Conservation (phyloP, 2,113 vertebrate genomes). For the Oxyruncus cristatus region DNA sequence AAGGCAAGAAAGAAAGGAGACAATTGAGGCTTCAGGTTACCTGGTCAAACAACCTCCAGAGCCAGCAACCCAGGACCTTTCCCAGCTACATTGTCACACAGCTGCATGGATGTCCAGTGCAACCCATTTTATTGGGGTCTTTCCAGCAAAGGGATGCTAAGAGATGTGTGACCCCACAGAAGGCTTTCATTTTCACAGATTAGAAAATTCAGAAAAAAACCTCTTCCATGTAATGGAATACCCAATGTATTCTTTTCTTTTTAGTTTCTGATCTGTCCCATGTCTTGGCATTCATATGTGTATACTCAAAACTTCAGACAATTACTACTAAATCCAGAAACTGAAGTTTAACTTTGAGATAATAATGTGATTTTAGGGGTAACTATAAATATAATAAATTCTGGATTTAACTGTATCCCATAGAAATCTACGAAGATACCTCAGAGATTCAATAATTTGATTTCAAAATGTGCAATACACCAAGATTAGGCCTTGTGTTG, state of each 20-base stretch:
- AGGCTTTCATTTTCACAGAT: background rate
- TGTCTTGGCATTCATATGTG: background rate
- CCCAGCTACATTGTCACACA: fast-evolving
- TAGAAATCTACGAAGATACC: background rate
- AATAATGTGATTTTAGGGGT: background rate
- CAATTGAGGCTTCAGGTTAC: background rate
- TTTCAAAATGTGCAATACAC: background rate
- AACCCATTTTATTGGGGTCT: fast-evolving
- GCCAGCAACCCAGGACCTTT: background rate
- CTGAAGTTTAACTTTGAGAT: background rate
- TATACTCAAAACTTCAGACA: background rate
- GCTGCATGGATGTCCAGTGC: fast-evolving
- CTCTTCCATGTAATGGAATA: background rate
- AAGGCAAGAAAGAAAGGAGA: background rate
- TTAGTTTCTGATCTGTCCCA: background rate
- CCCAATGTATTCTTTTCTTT: background rate
- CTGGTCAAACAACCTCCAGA: fast-evolving
- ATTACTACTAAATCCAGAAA: background rate
- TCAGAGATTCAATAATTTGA: background rate
- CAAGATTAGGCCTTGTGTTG: background rate
- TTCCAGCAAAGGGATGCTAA: background rate
- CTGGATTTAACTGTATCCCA: background rate
- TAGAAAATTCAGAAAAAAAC: background rate
- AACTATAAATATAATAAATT: background rate
- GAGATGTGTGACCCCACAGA: background rate